Conservation (phyloP, 2,113 vertebrate species). For the Megaleporinus macrocephalus region DNA sequence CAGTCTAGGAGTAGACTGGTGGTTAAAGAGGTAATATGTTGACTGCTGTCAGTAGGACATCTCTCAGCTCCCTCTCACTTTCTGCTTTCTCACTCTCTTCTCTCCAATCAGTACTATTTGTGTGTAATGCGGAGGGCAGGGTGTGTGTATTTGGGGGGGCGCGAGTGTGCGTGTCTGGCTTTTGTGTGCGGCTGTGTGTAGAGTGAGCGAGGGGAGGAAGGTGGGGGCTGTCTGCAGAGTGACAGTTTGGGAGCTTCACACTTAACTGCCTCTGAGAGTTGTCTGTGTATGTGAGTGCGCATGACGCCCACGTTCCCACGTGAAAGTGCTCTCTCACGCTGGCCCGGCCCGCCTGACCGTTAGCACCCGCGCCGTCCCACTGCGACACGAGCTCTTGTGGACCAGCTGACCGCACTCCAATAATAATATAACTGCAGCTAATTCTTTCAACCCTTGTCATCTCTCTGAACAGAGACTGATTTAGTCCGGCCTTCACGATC, state of each 20-base stretch:
- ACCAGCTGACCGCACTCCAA: constrained; percentile 11
- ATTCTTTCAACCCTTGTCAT: neutral
- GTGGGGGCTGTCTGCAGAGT: constrained; percentile 55
- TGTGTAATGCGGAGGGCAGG: constrained; percentile 28
- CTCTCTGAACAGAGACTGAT: constrained; percentile 1
- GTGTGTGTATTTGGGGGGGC: constrained; percentile 57
- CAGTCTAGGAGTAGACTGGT: constrained; percentile 47
- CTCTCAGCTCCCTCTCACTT: constrained; percentile 48
- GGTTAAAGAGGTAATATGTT: constrained; percentile 63
- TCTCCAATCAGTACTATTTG: constrained; percentile 50
- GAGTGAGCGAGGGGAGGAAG: constrained; percentile 54
- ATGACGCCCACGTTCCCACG: constrained; percentile 75
- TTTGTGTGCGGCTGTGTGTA: constrained; percentile 52
- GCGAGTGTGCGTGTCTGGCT: constrained; percentile 68
- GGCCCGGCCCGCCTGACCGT: constrained; percentile 65
- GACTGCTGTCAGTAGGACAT: constrained; percentile 66
- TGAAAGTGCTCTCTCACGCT: constrained; percentile 75
- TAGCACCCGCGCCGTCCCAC: constrained; percentile 61
- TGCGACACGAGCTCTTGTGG: neutral
- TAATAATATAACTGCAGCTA: constrained; percentile 44
- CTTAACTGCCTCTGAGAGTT: constrained; percentile 70
- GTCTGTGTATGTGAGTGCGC: constrained; percentile 70
- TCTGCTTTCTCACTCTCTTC: constrained; percentile 29
- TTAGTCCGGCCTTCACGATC: neutral
- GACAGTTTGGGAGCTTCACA: constrained; percentile 81